Conservation (phyloP, 35 echinoderm and acorn worm species). For the Lytechinus pictus region DNA sequence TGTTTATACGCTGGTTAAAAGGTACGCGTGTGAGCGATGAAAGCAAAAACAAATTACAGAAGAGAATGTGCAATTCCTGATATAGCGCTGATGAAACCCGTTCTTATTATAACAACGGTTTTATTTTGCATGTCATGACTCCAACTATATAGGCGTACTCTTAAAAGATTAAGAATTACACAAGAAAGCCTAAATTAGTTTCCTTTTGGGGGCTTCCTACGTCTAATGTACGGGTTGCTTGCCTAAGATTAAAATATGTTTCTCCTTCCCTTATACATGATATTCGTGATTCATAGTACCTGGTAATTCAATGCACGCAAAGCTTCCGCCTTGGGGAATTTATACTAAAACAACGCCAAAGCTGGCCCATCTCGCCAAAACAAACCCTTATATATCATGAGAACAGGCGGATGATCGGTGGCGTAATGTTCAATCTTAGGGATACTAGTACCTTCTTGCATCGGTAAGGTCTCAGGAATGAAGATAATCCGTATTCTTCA, state of each 20-base stretch:
- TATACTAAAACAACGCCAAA: conserved; percentile 5
- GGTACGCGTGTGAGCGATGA: too few species aligned
- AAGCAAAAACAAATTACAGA: too few species aligned
- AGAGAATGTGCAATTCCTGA: too few species aligned
- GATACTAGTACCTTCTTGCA: too few species aligned
- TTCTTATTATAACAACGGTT: not conserved
- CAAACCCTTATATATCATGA: conserved; percentile 10
- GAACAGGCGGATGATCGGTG: not conserved
- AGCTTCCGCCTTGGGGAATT: not conserved
- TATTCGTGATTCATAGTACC: not conserved
- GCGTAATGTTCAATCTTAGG: not conserved
- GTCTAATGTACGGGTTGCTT: not conserved
- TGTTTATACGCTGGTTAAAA: too few species aligned
- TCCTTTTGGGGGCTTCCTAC: not conserved
- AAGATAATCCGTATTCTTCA: too few species aligned
- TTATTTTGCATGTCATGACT: not conserved
- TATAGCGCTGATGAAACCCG: not conserved
- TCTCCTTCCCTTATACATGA: not conserved
- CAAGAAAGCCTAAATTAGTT: not conserved
- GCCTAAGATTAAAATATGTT: not conserved
- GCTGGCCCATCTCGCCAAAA: not conserved
- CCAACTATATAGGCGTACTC: not conserved
- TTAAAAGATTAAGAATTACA: not conserved
- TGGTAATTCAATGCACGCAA: not conserved
- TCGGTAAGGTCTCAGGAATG: too few species aligned